phyloP scores from a whole-genome alignment of 2,888 invertebrate species.

The Petrolisthes manimaculis region DNA sequence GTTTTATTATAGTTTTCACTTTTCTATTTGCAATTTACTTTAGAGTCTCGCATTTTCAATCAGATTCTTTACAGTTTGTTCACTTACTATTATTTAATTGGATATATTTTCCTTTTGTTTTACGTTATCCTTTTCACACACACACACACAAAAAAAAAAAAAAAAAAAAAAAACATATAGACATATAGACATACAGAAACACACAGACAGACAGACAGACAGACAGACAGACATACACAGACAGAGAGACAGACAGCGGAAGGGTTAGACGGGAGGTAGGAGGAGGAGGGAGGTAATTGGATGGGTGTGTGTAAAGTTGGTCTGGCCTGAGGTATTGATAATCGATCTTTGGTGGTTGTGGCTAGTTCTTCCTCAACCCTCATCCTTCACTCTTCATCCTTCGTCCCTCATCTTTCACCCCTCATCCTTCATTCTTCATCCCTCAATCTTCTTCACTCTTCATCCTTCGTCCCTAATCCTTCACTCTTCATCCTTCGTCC shows the following conservation, averaged over 20 bases:
- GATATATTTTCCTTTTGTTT: not conserved
- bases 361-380: not conserved
- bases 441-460: not conserved
- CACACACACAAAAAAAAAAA: too few relatives aligned
- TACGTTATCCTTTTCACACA: not conserved
- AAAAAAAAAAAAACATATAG: too few relatives aligned
- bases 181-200: too few relatives aligned
- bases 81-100: not conserved
- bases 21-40: not conserved
- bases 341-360: conserved; percentile 40
- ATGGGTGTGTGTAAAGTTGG: conserved; percentile 44
- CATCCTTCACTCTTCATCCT: not conserved
- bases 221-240: too few relatives aligned
- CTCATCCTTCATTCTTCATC: not conserved
- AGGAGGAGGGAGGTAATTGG: conserved; percentile 26
- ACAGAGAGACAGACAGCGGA: too few relatives aligned
- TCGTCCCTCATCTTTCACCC: not conserved
- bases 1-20: not conserved
- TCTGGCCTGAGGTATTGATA: conserved; percentile 36
- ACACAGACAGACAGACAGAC: too few relatives aligned
- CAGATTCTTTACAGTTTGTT: not conserved
- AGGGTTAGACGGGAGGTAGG: not conserved
- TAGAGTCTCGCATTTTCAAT: not conserved
- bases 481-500: not conserved
- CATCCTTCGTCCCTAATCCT: not conserved